phyloP scores from a whole-genome alignment of 2,113 vertebrate genomes.

The Crocuta crocuta region DNA sequence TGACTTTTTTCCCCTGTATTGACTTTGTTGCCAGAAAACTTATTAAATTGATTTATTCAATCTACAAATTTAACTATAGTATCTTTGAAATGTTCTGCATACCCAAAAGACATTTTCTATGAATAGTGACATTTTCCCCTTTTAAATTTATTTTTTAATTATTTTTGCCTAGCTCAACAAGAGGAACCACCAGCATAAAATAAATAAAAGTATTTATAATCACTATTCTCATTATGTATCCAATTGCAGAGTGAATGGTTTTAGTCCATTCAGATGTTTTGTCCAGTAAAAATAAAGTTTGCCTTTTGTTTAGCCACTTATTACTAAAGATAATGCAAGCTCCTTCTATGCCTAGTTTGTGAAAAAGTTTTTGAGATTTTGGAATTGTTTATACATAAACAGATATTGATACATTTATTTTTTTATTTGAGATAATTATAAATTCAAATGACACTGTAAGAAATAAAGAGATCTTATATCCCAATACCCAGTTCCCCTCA shows the following conservation, averaged over 20 bases:
- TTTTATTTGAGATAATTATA: neutral
- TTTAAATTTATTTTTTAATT: neutral
- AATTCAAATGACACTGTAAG: neutral
- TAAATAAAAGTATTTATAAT: neutral
- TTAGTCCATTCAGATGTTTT: neutral
- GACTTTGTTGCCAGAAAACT: neutral
- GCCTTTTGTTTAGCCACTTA: neutral
- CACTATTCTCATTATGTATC: neutral
- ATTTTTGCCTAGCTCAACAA: neutral
- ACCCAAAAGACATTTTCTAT: neutral
- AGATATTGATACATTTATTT: neutral
- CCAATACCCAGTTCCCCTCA: neutral
- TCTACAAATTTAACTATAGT: neutral
- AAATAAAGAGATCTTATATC: neutral
- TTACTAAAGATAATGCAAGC: neutral
- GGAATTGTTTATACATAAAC: neutral
- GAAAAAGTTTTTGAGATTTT: neutral
- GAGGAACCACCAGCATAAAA: neutral
- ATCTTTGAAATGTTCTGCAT: neutral
- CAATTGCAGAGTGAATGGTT: neutral
- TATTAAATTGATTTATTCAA: neutral
- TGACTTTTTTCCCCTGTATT: neutral
- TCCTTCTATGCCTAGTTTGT: neutral
- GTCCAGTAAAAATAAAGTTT: neutral
- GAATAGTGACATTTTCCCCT: neutral